Percentiles rank a stretch among this genome's conserved stretches.
Evolutionary conservation across 2,113 vertebrate genomes (phyloP).

Genomic region (Xerus inauris): DNA sequence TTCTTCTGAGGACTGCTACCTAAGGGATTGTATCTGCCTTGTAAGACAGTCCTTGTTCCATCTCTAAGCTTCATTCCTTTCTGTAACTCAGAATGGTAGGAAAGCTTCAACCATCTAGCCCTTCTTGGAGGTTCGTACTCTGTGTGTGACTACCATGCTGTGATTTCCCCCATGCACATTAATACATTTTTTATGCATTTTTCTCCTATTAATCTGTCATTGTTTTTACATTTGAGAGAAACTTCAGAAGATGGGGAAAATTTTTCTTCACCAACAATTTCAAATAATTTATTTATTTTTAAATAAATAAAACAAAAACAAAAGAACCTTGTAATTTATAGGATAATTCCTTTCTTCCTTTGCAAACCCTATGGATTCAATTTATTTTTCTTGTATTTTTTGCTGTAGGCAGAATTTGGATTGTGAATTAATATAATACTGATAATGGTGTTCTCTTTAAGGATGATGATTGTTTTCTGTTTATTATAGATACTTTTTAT

Average conservation of each 20-base stretch:
- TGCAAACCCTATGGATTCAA: background rate
- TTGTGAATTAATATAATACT: background rate
- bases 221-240: background rate
- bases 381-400: slow-evolving; percentile 45
- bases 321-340: background rate
- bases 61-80: background rate
- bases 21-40: background rate
- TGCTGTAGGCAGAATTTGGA: slow-evolving; percentile 41
- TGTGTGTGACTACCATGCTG: background rate
- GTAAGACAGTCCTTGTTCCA: background rate
- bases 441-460: background rate
- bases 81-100: background rate
- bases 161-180: background rate
- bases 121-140: background rate
- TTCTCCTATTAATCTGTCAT: background rate
- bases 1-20: background rate
- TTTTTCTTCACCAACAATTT: background rate
- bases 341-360: slow-evolving; percentile 1
- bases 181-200: background rate
- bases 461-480: background rate
- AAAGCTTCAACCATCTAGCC: no score
- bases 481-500: slow-evolving; percentile 4
- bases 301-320: background rate
- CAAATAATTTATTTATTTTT: background rate
- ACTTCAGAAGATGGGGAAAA: background rate